A percentile compares a stretch with the other conserved stretches of the same genome.
Evolutionary conservation across 2,113 vertebrate genomes (phyloP).

Genomic region (Pontoporia blainvillei): DNA sequence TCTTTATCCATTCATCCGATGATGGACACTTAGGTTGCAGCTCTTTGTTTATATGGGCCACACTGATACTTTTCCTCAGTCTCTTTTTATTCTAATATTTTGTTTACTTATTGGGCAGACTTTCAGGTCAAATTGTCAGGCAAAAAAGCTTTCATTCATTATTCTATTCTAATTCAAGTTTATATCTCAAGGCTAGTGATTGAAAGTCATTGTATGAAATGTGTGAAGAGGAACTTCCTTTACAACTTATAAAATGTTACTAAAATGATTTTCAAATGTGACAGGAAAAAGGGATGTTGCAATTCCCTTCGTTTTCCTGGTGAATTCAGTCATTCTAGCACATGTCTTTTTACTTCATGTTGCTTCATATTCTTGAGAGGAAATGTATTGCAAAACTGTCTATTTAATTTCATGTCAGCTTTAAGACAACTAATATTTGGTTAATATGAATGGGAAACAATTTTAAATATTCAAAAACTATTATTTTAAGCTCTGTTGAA

Average conservation of each 20-base stretch:
- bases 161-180: constrained; percentile 1
- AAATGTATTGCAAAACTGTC: background rate
- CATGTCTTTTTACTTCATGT: background rate
- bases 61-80: background rate
- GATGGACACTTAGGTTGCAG: no score
- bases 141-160: background rate
- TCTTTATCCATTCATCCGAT: no score
- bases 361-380: background rate
- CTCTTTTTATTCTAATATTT: background rate
- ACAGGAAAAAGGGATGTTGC: background rate
- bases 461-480: background rate
- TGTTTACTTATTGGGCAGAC: background rate
- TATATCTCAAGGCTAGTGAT: background rate
- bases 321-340: background rate
- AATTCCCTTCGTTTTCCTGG: background rate
- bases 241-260: background rate
- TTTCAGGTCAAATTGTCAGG: background rate
- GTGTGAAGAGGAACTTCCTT: background rate
- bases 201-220: background rate
- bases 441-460: background rate
- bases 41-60: background rate
- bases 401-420: background rate
- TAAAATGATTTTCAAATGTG: background rate
- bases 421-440: background rate
- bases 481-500: background rate